Evolutionary conservation across 2,113 vertebrate species (phyloP).

Genomic region (Etheostoma cragini): DNA sequence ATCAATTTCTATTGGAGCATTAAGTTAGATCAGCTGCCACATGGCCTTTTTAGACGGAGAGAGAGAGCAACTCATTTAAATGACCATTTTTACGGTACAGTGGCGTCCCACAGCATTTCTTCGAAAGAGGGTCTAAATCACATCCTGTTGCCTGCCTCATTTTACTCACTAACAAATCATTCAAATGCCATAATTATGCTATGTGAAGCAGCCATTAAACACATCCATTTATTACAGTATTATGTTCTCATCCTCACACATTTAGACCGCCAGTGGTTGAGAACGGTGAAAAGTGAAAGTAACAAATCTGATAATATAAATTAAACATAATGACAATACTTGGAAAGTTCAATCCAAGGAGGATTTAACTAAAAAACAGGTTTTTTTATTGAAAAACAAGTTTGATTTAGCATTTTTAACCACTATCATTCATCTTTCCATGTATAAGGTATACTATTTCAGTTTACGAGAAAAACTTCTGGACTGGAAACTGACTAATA

Average conservation of each 20-base stretch:
- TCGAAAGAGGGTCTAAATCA: slow-evolving; percentile 17
- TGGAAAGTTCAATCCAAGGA: background rate
- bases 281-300: background rate
- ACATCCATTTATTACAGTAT: background rate
- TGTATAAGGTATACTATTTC: too few relatives aligned
- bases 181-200: background rate
- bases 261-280: background rate
- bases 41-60: background rate
- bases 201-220: background rate
- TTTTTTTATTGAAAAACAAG: background rate
- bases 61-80: background rate
- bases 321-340: background rate
- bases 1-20: slow-evolving; percentile 28
- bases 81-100: background rate
- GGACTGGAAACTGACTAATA: background rate
- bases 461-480: too few relatives aligned
- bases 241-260: background rate
- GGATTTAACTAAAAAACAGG: background rate
- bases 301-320: background rate
- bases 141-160: background rate
- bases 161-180: slow-evolving; percentile 6
- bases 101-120: background rate
- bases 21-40: slow-evolving; percentile 17
- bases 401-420: background rate
- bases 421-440: background rate